Percentiles rank a stretch among this genome's conserved stretches.
Evolutionary conservation across 1,140 invertebrate genomes (phyloP).

Genomic region (Panagrolaimus sp.): DNA sequence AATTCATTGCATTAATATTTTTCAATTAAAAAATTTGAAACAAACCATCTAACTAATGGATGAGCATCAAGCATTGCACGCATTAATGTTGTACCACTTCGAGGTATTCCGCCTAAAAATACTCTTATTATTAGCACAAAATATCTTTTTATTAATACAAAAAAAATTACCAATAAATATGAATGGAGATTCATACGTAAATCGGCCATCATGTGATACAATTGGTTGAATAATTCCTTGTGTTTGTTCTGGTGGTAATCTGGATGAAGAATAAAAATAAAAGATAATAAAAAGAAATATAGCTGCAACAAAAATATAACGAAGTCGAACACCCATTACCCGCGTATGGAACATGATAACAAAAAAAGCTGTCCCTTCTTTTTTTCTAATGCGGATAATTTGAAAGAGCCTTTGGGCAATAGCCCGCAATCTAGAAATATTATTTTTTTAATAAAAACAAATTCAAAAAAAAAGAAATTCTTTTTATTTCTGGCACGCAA

Average conservation of each 20-base stretch:
- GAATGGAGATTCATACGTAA: conserved; percentile 22
- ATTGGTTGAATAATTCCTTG: conserved; percentile 6
- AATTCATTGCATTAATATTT: not conserved
- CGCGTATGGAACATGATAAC: too few relatives aligned
- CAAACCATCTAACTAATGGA: conserved; percentile 81
- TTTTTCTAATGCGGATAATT: too few relatives aligned
- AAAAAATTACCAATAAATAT: conserved; percentile 28
- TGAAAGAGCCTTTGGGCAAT: too few relatives aligned
- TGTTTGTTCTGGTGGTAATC: not conserved
- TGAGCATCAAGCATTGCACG: conserved; percentile 96
- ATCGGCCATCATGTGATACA: not conserved
- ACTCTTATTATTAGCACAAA: conserved; percentile 24
- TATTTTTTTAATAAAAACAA: too few relatives aligned
- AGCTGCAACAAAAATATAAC: not conserved
- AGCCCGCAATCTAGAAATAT: too few relatives aligned
- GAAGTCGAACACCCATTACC: not conserved
- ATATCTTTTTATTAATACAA: not conserved
- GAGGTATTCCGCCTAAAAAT: conserved; percentile 46
- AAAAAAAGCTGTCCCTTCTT: too few relatives aligned
- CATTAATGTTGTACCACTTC: conserved; percentile 67
- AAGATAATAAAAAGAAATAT: not conserved
- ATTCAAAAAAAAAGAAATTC: too few relatives aligned
- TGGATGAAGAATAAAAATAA: not conserved
- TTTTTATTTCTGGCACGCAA: too few relatives aligned
- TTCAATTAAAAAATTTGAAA: not conserved